These are phyloP conservation scores for Axinella damicornis DNA, from an alignment of 37 sponge, comb jelly and placozoan species.

Conservation along the genomic window DNA sequence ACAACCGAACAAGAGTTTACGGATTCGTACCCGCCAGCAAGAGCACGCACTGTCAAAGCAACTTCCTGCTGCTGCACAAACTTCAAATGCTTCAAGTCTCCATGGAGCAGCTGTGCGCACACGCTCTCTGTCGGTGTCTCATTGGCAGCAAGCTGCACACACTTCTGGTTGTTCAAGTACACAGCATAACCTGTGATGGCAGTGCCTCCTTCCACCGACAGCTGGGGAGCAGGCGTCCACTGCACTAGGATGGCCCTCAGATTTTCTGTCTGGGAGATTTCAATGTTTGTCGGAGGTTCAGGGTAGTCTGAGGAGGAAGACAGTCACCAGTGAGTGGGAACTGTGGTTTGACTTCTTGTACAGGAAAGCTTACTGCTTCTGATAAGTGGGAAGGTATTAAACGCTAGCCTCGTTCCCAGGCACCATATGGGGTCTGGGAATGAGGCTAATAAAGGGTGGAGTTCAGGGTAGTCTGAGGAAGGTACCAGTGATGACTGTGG, in stretches of 20 bases:
- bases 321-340: background rate
- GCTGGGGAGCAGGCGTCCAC: constrained; percentile 5
- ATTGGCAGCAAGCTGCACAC: constrained; percentile 2
- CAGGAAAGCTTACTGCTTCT: background rate
- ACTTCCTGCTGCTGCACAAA: background rate
- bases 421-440: no score
- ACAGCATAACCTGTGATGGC: constrained; percentile 23
- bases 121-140: background rate
- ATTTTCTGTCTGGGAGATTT: background rate
- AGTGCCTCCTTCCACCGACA: constrained; percentile 7
- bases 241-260: constrained; percentile 16
- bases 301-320: constrained; percentile 46
- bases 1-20: constrained; percentile 9
- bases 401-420: no score
- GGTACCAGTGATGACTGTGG: no score
- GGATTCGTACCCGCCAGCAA: constrained; percentile 8
- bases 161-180: constrained; percentile 4
- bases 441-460: no score
- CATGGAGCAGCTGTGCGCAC: background rate
- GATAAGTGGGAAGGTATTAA: no score
- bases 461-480: no score
- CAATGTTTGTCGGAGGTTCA: constrained; percentile 35
- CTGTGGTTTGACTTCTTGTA: no score
- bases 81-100: background rate
- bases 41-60: constrained; percentile 14